phyloP scores from a whole-genome alignment of 2,113 vertebrate species.

The Rhegmatorhina hoffmannsi region DNA sequence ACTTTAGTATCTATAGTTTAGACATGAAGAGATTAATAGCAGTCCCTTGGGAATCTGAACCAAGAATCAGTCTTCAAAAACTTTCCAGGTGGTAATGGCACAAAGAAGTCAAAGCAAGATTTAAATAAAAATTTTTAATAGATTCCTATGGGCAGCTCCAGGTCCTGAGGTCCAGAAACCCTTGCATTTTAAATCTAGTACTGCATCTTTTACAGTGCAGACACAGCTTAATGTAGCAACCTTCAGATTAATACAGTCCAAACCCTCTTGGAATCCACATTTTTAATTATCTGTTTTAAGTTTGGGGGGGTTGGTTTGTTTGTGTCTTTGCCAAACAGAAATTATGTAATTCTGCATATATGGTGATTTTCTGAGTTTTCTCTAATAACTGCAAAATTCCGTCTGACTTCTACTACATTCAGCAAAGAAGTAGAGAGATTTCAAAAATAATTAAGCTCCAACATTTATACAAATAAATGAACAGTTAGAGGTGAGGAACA shows the following conservation, averaged over 20 bases:
- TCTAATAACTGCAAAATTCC: background rate
- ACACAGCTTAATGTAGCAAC: background rate
- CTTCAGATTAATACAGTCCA: background rate
- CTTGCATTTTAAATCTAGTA: background rate
- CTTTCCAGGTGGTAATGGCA: background rate
- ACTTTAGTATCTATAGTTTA: background rate
- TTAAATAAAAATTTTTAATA: background rate
- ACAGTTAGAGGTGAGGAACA: background rate
- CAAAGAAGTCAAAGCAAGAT: background rate
- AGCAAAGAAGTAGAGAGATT: background rate
- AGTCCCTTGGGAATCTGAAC: background rate
- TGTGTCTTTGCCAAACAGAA: background rate
- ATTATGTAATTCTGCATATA: background rate
- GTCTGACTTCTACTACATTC: background rate
- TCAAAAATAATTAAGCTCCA: background rate
- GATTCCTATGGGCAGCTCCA: background rate
- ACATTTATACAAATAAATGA: background rate
- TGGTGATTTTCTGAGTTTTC: background rate
- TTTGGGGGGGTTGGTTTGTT: background rate
- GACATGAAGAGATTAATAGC: constrained; percentile 6
- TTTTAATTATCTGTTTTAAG: background rate
- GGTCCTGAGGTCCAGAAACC: background rate
- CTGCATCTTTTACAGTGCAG: background rate
- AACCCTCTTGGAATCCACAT: background rate
- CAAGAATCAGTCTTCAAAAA: background rate